Evolutionary conservation across 2,797 vertebrate genomes (phyloP).

Genomic region (Spinus olivaceus): DNA sequence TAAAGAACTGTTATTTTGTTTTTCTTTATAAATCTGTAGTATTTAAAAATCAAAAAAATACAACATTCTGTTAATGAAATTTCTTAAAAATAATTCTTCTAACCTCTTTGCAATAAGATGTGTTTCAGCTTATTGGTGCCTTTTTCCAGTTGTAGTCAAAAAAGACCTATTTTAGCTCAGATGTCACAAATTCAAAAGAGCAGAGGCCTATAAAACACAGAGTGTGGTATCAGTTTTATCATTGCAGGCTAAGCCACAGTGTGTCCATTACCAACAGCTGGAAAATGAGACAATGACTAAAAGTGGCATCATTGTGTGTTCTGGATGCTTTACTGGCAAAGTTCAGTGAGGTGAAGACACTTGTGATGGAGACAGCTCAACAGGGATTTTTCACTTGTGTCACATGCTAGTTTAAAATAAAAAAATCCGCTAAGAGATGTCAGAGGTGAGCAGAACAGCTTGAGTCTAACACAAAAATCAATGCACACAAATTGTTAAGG

Average conservation of each 20-base stretch:
- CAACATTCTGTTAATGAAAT: background rate
- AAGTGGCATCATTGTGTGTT: conserved; percentile 30
- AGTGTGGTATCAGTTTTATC: background rate
- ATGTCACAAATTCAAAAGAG: background rate
- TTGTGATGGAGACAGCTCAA: conserved; percentile 5
- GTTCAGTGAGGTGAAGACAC: background rate
- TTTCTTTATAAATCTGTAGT: background rate
- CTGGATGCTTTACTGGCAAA: conserved; percentile 7
- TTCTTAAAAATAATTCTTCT: background rate
- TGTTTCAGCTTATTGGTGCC: background rate
- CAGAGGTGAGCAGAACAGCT: background rate
- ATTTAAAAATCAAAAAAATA: background rate
- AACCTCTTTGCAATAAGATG: background rate
- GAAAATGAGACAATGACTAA: conserved; percentile 27
- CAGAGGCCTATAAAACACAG: background rate
- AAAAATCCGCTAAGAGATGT: background rate
- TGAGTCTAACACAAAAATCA: conserved; percentile 3
- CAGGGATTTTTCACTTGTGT: background rate
- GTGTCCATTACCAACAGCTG: background rate
- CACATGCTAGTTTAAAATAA: background rate
- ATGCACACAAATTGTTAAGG: background rate
- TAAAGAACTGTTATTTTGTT: background rate
- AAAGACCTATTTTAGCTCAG: background rate
- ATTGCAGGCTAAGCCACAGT: background rate
- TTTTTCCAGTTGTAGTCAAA: background rate